phyloP scores from a whole-genome alignment of 1,140 invertebrate species.

The Polyergus mexicanus region DNA sequence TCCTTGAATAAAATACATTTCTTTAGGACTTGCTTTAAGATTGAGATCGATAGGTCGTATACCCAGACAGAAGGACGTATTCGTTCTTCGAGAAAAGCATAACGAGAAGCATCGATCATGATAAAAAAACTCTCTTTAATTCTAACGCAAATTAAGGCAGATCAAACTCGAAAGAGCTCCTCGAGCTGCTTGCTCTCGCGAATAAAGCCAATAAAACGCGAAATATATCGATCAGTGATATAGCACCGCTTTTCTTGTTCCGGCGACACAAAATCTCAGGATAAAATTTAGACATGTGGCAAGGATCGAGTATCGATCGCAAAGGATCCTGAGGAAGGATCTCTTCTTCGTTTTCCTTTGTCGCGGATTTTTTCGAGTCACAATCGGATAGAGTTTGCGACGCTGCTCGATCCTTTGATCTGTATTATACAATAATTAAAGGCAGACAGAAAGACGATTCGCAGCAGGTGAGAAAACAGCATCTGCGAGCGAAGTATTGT shows the following conservation, averaged over 20 bases:
- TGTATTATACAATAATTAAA: conserved; percentile 15
- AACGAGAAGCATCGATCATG: neutral
- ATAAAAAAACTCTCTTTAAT: neutral
- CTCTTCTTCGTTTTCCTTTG: neutral
- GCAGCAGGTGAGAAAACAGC: neutral
- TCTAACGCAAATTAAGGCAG: conserved; percentile 14
- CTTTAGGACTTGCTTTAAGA: conserved; percentile 9
- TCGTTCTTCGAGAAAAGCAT: neutral
- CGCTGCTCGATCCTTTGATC: neutral
- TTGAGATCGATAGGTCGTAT: neutral
- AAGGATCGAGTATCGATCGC: neutral
- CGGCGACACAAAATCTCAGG: conserved; percentile 2
- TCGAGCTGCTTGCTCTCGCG: neutral
- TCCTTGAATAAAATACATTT: neutral
- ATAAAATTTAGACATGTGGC: neutral
- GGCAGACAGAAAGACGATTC: neutral
- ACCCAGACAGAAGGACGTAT: neutral
- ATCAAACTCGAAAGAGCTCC: neutral
- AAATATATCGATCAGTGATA: conserved; percentile 20
- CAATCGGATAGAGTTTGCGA: neutral
- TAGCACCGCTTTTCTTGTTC: conserved; percentile 22
- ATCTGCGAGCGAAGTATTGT: neutral
- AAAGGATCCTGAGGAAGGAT: neutral
- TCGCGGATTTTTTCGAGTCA: neutral
- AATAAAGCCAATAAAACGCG: neutral